Conservation (phyloP, 2,797 vertebrate genomes). For the Cuculus canorus region DNA sequence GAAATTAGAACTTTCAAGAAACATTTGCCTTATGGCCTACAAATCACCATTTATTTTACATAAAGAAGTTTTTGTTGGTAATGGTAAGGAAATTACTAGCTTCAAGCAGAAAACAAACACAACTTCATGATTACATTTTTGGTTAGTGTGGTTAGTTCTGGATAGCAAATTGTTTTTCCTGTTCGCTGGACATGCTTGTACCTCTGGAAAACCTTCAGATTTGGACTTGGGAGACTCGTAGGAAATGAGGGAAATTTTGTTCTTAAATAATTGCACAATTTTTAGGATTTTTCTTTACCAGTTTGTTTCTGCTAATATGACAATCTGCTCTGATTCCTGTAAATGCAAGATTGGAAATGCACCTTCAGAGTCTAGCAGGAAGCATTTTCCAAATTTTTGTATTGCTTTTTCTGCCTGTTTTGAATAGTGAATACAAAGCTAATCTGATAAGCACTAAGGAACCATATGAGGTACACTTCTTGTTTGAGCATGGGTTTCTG, state of each 20-base stretch:
- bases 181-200: neutral
- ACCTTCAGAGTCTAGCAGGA: neutral
- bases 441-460: neutral
- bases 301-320: neutral
- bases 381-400: neutral
- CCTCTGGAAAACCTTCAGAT: neutral
- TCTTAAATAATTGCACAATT: neutral
- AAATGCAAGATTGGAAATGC: neutral
- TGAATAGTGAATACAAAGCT: neutral
- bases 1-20: too few species aligned
- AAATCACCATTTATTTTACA: neutral
- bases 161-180: neutral
- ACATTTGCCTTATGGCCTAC: neutral
- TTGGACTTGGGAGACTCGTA: neutral
- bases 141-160: neutral
- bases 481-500: neutral
- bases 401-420: neutral
- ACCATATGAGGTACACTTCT: fast-evolving
- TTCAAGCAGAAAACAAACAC: neutral
- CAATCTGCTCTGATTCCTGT: neutral
- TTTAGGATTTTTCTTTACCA: neutral
- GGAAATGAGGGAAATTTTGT: neutral
- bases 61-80: neutral
- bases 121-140: neutral
- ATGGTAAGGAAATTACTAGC: neutral